Evolutionary conservation across 64 coral and sea anemone genomes (phyloP), one percentile per base, ranked within the genome.

Genomic region (Stichodactyla helianthus): DNA sequence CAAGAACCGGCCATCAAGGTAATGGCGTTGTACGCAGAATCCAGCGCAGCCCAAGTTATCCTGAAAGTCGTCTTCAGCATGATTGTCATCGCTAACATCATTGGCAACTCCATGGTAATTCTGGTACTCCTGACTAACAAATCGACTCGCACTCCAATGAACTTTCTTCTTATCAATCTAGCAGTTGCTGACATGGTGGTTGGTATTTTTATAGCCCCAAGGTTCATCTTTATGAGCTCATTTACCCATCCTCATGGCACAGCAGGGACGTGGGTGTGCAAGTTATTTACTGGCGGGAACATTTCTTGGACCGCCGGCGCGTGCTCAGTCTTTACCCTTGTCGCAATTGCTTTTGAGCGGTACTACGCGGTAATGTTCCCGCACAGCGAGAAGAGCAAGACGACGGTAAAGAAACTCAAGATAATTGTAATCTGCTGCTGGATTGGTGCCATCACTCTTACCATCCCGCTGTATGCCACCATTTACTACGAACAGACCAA

Each of bases 281-380:
- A 84, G 31, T 18, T 84, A 17, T 54, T 84, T 9, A 84, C 83
- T 14, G 83, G 83, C 17, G 83, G 83, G 6, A 84, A 84, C 27
- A 60, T 84, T 20, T 58, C 83, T 0, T 84, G 83, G 83, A 54
- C 80, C 16, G 90, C 85, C 0, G 90, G 90, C 17, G 79, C 90
- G 11, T 85, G 84, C 13, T 92, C 90, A 16, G 90, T 92, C 5
- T 92, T 82, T 27, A 87, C 90, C 1, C 78, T 92, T 23, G 90
- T 92, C 7, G 90, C 90, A 55, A 92, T 92, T 50, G 85, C 90
- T 14, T 85, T 92, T 27, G 90, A 92, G 62, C 84, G 90, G 18
- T 92, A 92, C 85, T 92, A 87, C 23, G 90, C 90, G 16, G 77
- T 92, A 19, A 54, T 92, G 13, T 84, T 86, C 27, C 90, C 90